Conservation (phyloP, 1,140 invertebrate species). For the Cotesia chilonis region DNA sequence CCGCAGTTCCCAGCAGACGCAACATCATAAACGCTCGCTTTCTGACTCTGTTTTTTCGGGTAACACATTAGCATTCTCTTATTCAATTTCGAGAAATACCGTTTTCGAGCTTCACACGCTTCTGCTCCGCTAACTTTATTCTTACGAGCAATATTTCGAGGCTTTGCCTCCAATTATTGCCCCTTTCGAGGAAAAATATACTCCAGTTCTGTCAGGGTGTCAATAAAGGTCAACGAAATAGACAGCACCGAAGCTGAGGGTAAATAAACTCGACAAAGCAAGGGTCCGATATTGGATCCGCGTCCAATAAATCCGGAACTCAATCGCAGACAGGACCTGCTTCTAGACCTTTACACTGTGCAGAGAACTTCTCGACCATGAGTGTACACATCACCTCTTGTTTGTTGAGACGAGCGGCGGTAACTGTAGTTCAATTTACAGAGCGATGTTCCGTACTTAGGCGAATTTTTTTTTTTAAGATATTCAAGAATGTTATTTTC, state of each 20-base stretch:
- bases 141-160: no score
- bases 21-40: no score
- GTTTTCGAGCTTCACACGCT: no score
- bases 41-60: no score
- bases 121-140: no score
- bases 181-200: no score
- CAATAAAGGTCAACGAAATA: background rate
- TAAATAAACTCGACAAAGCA: conserved; percentile 50
- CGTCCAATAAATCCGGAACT: conserved; percentile 27
- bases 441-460: conserved; percentile 49
- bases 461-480: no score
- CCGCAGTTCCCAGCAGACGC: no score
- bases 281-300: conserved; percentile 48
- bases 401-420: conserved; percentile 53
- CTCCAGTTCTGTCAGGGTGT: background rate
- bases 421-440: conserved; percentile 48
- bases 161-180: no score
- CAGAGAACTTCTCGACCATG: conserved; percentile 53
- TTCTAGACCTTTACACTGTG: conserved; percentile 48
- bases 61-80: no score
- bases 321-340: background rate
- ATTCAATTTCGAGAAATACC: no score
- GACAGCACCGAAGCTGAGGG: conserved; percentile 32
- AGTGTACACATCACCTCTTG: conserved; percentile 29
- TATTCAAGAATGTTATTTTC: no score